Evolutionary conservation across 2,797 vertebrate species (phyloP).

Genomic region (Enteromius anoplus): DNA sequence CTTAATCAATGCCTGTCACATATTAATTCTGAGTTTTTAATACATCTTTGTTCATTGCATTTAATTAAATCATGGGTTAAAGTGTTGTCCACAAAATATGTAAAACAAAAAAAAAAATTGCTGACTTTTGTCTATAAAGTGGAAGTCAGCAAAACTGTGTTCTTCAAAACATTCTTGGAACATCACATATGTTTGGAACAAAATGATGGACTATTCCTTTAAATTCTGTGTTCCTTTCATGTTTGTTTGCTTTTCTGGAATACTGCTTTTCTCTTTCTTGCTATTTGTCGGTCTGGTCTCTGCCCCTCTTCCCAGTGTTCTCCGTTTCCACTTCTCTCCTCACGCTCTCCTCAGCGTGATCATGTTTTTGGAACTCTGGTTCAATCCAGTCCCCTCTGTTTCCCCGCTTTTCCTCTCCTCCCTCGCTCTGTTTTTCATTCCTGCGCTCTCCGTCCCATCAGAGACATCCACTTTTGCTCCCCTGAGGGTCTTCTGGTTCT

Average conservation of each 20-base stretch:
- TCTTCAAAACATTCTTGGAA: background rate
- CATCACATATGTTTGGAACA: background rate
- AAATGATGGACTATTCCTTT: background rate
- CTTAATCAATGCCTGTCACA: background rate
- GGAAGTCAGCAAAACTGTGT: background rate
- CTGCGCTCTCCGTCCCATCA: background rate
- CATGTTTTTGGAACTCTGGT: conserved; percentile 57
- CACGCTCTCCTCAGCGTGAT: conserved; percentile 44
- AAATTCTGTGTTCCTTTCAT: background rate
- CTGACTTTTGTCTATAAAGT: background rate
- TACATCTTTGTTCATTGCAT: too few relatives aligned
- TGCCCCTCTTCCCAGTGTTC: background rate
- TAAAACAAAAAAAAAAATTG: too few relatives aligned
- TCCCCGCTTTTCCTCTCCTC: conserved; percentile 8
- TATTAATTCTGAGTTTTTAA: background rate
- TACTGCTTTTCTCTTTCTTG: conserved; percentile 1
- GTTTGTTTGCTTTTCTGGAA: conserved; percentile 16
- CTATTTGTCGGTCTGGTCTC: background rate
- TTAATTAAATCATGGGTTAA: background rate
- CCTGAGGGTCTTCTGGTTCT: conserved; percentile 30
- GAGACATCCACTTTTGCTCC: conserved; percentile 8
- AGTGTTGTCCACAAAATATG: background rate
- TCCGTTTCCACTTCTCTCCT: conserved; percentile 33
- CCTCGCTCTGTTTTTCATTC: conserved; percentile 9
- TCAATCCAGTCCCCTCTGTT: conserved; percentile 58